A percentile compares a stretch with the other conserved stretches of the same genome.
Conservation (phyloP, 2,797 vertebrate genomes). For the Microctenopoma stevenorrisi region DNA sequence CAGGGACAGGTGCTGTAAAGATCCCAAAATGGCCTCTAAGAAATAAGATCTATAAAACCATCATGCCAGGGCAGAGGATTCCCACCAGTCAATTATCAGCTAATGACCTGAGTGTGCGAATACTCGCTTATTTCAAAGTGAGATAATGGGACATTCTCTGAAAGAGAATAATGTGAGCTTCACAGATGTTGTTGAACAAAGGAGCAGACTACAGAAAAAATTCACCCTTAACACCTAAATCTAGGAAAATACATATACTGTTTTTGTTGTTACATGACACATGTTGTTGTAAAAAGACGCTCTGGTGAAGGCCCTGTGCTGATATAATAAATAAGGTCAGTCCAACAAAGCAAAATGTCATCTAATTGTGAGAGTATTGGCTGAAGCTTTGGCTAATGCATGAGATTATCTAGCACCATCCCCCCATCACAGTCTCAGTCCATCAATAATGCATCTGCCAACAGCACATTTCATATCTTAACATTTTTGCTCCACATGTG, state of each 20-base stretch:
- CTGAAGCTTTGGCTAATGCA: background rate
- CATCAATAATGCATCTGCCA: constrained; percentile 52
- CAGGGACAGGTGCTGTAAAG: constrained; percentile 11
- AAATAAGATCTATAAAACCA: constrained; percentile 44
- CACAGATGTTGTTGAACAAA: background rate
- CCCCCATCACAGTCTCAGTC: constrained; percentile 25
- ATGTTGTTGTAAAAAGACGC: no score
- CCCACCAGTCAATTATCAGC: constrained; percentile 36
- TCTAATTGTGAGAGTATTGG: background rate
- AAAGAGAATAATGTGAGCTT: background rate
- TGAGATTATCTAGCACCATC: background rate
- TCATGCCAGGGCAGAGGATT: constrained; percentile 10
- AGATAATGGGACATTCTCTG: background rate
- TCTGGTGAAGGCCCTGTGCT: no score
- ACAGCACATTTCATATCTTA: constrained; percentile 9
- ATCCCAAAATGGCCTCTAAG: constrained; percentile 32
- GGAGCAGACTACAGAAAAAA: background rate
- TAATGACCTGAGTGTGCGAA: constrained; percentile 22
- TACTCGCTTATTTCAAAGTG: constrained; percentile 13
- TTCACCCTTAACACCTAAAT: no score
- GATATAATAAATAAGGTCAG: no score
- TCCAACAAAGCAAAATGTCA: background rate
- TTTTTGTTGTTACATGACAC: no score
- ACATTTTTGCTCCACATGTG: constrained; percentile 20
- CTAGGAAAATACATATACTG: no score